These are phyloP conservation scores for Lasiurus borealis DNA, from an alignment of 2,113 vertebrate genomes.

Conservation along the genomic window DNA sequence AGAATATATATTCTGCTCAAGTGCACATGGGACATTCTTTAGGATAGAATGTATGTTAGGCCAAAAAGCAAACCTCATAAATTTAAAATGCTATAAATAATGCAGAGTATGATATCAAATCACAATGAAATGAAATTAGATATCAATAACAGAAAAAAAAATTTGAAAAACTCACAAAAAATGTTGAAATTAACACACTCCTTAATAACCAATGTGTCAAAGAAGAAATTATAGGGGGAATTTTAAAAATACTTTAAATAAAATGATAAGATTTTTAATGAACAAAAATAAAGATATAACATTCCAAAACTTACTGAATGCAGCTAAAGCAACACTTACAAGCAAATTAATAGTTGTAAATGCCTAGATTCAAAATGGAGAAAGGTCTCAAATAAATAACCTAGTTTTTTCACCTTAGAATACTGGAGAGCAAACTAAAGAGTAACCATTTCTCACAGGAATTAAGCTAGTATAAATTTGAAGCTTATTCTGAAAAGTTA, in stretches of 20 bases:
- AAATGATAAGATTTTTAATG: not conserved
- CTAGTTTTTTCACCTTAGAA: not conserved
- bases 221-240: not conserved
- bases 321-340: not conserved
- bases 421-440: not conserved
- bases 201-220: not conserved
- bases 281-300: not conserved
- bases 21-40: not conserved
- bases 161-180: not conserved
- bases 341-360: not conserved
- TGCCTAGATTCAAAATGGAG: not conserved
- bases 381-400: not conserved
- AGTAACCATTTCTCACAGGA: not conserved
- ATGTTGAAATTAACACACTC: not conserved
- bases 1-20: not conserved
- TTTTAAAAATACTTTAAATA: not conserved
- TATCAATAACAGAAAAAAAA: not conserved
- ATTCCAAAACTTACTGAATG: not conserved
- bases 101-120: not conserved
- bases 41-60: not conserved
- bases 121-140: not conserved
- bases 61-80: not conserved
- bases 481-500: conserved; percentile 7
- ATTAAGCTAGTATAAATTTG: not conserved
- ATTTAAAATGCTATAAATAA: not conserved